Conservation (phyloP, 2,797 vertebrate species). For the Huso huso region DNA sequence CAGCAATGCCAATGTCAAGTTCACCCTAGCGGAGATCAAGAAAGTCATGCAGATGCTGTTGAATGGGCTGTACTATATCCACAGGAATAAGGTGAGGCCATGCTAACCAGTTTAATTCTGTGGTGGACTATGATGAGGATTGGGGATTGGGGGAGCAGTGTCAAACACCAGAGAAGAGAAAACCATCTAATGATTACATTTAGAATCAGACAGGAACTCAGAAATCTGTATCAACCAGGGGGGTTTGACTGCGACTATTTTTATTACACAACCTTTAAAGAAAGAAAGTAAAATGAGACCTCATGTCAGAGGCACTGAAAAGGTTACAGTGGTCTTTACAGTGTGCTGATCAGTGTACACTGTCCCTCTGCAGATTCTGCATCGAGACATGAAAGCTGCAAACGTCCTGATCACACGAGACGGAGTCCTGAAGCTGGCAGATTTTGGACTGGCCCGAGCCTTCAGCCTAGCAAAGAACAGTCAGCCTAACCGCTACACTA, state of each 20-base stretch:
- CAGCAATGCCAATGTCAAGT: conserved; percentile 94
- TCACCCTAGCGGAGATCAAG: conserved; percentile 93
- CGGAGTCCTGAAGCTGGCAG: conserved; percentile 87
- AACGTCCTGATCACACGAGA: conserved; percentile 94
- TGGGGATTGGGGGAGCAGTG: too few relatives aligned
- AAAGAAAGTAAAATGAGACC: background rate
- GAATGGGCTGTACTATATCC: conserved; percentile 96
- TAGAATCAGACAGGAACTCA: too few relatives aligned
- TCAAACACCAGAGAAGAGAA: too few relatives aligned
- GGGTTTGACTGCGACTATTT: too few relatives aligned
- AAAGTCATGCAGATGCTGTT: conserved; percentile 98
- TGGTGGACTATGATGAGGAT: too few relatives aligned
- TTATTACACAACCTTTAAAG: too few relatives aligned
- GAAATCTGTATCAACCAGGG: too few relatives aligned
- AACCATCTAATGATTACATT: too few relatives aligned
- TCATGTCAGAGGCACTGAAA: background rate
- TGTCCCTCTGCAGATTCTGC: conserved; percentile 70
- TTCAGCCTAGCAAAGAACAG: conserved; percentile 97
- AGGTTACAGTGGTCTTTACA: background rate
- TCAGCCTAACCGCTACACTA: conserved; percentile 95
- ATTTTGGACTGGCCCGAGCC: conserved; percentile 90
- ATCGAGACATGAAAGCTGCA: conserved; percentile 95
- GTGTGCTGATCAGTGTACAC: background rate
- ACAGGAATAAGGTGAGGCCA: conserved; percentile 85
- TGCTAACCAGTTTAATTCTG: background rate